phyloP scores from a whole-genome alignment of 2,888 invertebrate genomes.

The Drosophila imparisetae region DNA sequence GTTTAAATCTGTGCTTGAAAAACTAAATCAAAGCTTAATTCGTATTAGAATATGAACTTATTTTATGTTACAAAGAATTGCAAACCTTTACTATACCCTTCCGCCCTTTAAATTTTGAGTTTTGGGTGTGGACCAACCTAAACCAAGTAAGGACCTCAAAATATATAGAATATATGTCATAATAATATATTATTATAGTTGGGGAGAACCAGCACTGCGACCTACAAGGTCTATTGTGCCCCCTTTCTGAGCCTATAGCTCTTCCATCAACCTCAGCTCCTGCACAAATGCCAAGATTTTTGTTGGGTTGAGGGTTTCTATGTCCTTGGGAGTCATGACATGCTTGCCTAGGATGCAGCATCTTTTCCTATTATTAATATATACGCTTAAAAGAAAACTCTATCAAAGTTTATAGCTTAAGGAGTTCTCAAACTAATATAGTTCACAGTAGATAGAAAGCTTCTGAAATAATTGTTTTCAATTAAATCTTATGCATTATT shows the following conservation, averaged over 20 bases:
- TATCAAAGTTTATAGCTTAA: neutral
- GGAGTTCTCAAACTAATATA: neutral
- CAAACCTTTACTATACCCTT: neutral
- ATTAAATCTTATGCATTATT: neutral
- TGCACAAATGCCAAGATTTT: no score
- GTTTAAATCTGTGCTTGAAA: fast-evolving
- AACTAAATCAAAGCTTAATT: neutral
- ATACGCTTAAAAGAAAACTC: neutral
- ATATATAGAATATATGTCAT: neutral
- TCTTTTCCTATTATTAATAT: no score
- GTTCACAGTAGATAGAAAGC: neutral
- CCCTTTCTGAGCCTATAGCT: no score
- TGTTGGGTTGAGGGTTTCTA: no score
- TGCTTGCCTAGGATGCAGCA: no score
- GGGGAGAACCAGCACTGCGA: no score
- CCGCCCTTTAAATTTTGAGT: neutral
- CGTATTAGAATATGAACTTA: neutral
- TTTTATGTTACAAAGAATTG: neutral
- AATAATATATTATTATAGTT: neutral
- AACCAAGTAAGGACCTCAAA: neutral
- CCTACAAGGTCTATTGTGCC: no score
- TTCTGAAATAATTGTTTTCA: neutral
- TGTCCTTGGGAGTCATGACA: no score
- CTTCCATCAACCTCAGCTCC: no score
- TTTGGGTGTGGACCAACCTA: neutral